A percentile compares a stretch with the other conserved stretches of the same genome.
Conservation (phyloP, 2,797 vertebrate genomes). For the Falco biarmicus region DNA sequence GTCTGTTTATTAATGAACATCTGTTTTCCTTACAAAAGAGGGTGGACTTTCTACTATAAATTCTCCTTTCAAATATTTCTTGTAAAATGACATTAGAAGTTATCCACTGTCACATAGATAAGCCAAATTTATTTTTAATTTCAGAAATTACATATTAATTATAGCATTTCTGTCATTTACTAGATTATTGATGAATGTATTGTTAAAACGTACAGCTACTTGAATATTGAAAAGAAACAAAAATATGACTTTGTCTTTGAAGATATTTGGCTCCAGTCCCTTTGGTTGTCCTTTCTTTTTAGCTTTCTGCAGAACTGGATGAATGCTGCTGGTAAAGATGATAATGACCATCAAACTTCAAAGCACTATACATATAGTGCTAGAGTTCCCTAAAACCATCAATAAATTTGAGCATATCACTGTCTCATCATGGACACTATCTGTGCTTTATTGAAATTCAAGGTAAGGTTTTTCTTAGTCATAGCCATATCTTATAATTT, state of each 20-base stretch:
- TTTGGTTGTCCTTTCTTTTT: constrained; percentile 20
- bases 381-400: not conserved
- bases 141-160: constrained; percentile 41
- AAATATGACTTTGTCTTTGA: constrained; percentile 14
- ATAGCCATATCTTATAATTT: not conserved
- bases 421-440: not conserved
- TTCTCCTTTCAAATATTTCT: constrained; percentile 70
- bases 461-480: not conserved
- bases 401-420: not conserved
- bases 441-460: not conserved
- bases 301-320: not conserved
- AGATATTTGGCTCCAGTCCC: constrained; percentile 26
- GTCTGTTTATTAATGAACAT: constrained; percentile 68
- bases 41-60: constrained; percentile 66
- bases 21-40: constrained; percentile 73
- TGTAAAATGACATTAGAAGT: constrained; percentile 24
- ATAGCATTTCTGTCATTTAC: constrained; percentile 17
- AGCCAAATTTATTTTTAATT: constrained; percentile 37
- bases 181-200: not conserved
- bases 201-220: not conserved
- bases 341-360: constrained; percentile 5
- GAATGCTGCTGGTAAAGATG: constrained; percentile 8
- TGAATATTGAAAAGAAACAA: not conserved
- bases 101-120: constrained; percentile 1
- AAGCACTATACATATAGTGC: not conserved